Conservation (phyloP, 1,140 invertebrate species). For the Colletes gigas region DNA sequence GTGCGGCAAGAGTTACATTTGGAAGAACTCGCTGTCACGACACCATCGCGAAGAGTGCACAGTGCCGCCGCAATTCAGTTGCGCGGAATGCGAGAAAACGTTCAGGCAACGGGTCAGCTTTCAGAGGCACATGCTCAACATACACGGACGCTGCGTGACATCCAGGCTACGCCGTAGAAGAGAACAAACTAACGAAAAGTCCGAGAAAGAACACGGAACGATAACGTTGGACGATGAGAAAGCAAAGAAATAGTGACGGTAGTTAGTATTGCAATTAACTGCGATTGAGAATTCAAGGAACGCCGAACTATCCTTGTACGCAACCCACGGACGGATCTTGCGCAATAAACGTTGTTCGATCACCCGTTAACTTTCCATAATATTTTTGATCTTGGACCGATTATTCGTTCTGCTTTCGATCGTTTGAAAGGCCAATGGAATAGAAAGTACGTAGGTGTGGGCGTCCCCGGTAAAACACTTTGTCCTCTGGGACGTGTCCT, state of each 20-base stretch:
- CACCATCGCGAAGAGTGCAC: conserved; percentile 61
- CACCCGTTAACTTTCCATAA: not conserved
- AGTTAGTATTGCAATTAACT: not conserved
- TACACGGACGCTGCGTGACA: conserved; percentile 30
- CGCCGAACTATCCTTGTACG: not conserved
- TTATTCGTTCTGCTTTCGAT: no score
- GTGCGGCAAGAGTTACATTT: conserved; percentile 50
- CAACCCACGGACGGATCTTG: no score
- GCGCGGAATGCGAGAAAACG: conserved; percentile 70
- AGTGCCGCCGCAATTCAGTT: conserved; percentile 48
- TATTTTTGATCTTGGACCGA: not conserved
- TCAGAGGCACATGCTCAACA: conserved; percentile 57
- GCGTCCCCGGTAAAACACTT: no score
- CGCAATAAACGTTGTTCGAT: not conserved
- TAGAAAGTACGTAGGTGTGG: no score
- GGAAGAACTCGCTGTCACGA: conserved; percentile 42
- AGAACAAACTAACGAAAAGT: no score
- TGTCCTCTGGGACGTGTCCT: no score
- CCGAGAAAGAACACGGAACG: not conserved
- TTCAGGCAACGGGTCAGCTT: conserved; percentile 80
- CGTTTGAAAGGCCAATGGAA: no score
- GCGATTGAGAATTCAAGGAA: not conserved
- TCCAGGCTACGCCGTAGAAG: not conserved
- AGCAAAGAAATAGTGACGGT: not conserved
- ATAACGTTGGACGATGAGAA: not conserved